Evolutionary conservation across 2,888 invertebrate species (phyloP).

Genomic region (Amphipoea oculea): DNA sequence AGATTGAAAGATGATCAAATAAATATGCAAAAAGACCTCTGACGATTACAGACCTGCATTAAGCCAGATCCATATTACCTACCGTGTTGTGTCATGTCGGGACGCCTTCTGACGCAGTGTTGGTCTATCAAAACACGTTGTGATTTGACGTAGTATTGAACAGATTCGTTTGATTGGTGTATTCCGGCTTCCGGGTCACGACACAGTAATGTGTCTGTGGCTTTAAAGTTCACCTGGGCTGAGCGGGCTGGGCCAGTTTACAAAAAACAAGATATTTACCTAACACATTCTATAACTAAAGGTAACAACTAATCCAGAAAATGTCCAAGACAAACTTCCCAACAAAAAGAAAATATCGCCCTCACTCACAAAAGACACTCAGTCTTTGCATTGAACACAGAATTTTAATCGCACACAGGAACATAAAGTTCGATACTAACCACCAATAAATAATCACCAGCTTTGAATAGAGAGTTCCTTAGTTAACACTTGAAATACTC

Average conservation of each 20-base stretch:
- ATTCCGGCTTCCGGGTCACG: too few species aligned
- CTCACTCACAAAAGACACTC: slow-evolving; percentile 45
- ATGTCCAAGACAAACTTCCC: neutral
- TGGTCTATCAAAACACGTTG: too few species aligned
- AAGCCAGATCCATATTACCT: too few species aligned
- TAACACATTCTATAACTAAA: neutral
- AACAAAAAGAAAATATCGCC: slow-evolving; percentile 12
- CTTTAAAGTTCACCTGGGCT: too few species aligned
- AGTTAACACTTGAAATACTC: slow-evolving; percentile 71
- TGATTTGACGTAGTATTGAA: too few species aligned
- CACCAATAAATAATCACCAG: slow-evolving; percentile 66
- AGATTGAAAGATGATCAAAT: too few species aligned
- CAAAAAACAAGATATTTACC: neutral
- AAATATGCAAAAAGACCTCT: too few species aligned
- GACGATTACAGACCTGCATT: too few species aligned
- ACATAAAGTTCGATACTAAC: slow-evolving; percentile 53
- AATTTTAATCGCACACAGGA: slow-evolving; percentile 52
- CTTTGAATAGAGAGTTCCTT: slow-evolving; percentile 66
- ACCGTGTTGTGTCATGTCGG: too few species aligned
- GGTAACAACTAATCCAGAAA: neutral
- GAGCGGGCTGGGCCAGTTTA: neutral
- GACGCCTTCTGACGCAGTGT: too few species aligned
- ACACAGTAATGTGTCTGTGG: too few species aligned
- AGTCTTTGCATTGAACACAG: slow-evolving; percentile 37
- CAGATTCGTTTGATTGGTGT: too few species aligned